phyloP scores from a whole-genome alignment of 2,888 invertebrate genomes.

The Ochropleura plecta region DNA sequence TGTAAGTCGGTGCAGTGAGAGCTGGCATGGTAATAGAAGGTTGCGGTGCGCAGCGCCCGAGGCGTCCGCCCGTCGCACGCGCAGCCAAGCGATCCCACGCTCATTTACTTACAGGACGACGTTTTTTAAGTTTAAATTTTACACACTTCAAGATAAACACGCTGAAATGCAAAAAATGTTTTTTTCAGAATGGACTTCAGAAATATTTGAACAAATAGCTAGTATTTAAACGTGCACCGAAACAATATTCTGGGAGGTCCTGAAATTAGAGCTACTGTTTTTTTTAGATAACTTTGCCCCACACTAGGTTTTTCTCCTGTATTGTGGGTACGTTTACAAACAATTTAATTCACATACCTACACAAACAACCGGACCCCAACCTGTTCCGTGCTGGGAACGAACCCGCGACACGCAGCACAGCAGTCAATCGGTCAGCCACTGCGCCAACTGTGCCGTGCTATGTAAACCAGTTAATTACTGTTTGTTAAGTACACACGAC shows the following conservation, averaged over 20 bases:
- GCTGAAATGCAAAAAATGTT: background rate
- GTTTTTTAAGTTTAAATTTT: constrained; percentile 1
- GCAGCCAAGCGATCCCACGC: constrained; percentile 79
- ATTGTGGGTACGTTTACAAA: too few relatives aligned
- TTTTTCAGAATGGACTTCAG: background rate
- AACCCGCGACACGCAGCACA: too few relatives aligned
- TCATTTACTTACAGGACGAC: constrained; percentile 75
- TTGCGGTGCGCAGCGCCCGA: constrained; percentile 72
- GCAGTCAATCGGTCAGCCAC: too few relatives aligned
- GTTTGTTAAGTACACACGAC: too few relatives aligned
- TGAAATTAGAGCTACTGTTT: background rate
- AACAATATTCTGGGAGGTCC: background rate
- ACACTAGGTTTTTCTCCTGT: too few relatives aligned
- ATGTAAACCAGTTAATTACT: too few relatives aligned
- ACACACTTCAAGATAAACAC: background rate
- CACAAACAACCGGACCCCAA: too few relatives aligned
- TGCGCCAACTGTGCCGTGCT: too few relatives aligned
- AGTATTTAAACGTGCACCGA: background rate
- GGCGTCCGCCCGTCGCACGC: constrained; percentile 77
- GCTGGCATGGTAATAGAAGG: constrained; percentile 70
- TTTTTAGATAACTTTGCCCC: too few relatives aligned
- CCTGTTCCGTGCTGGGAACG: too few relatives aligned
- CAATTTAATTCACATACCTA: too few relatives aligned
- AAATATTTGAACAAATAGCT: background rate
- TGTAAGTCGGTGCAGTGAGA: constrained; percentile 47